Conservation (phyloP, 2,888 invertebrate species). For the Salpingus planirostris region DNA sequence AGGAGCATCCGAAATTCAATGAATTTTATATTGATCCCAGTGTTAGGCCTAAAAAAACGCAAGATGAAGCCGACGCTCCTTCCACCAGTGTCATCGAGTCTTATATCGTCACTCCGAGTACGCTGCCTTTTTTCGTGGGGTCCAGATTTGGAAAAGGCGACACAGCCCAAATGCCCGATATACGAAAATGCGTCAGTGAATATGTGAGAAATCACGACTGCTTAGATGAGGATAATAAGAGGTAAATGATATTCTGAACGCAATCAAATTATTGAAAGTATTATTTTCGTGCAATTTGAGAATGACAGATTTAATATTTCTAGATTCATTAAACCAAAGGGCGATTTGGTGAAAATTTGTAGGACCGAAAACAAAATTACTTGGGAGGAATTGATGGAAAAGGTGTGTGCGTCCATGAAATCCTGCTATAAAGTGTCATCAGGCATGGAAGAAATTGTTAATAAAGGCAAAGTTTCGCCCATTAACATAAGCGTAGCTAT, state of each 20-base stretch:
- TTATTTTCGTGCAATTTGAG: not conserved
- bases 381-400: constrained; percentile 64
- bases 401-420: constrained; percentile 62
- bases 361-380: constrained; percentile 44
- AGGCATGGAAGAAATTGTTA: constrained; percentile 44
- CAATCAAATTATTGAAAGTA: constrained; percentile 1
- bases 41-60: constrained; percentile 27
- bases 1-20: constrained; percentile 48
- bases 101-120: constrained; percentile 58
- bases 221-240: constrained; percentile 42
- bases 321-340: constrained; percentile 50
- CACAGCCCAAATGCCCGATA: constrained; percentile 43
- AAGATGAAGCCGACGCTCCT: constrained; percentile 37
- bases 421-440: constrained; percentile 56
- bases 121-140: constrained; percentile 53
- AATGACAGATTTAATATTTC: constrained; percentile 8
- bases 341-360: constrained; percentile 36
- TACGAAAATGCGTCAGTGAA: constrained; percentile 58
- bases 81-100: constrained; percentile 51
- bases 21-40: constrained; percentile 41
- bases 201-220: constrained; percentile 58
- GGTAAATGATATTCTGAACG: constrained; percentile 14
- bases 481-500: constrained; percentile 68
- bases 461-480: constrained; percentile 65
- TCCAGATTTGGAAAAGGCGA: constrained; percentile 27